A percentile compares a stretch with the other conserved stretches of the same genome.
phyloP scores from a whole-genome alignment of 1,140 invertebrate genomes.

The Ceratosolen fusciceps region DNA sequence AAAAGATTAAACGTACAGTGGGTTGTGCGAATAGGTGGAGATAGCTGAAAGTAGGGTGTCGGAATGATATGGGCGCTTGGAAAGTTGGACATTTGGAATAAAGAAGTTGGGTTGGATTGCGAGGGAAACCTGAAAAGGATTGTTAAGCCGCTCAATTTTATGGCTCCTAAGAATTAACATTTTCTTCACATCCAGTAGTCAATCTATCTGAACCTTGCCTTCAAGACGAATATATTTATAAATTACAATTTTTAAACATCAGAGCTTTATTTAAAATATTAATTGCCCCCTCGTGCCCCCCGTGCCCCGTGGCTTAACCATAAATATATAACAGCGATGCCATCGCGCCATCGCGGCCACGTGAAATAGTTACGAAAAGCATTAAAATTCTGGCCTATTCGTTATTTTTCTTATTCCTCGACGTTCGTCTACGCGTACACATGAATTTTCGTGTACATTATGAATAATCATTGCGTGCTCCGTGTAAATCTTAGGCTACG shows the following conservation, averaged over 20 bases:
- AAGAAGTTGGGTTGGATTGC: background rate
- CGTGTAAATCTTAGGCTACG: background rate
- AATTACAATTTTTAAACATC: no score
- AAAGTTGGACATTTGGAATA: constrained; percentile 5
- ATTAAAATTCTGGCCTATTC: no score
- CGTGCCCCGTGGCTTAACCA: no score
- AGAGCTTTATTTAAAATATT: background rate
- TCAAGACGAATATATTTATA: no score
- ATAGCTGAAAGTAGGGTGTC: background rate
- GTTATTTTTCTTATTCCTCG: no score
- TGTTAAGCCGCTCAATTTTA: constrained; percentile 3
- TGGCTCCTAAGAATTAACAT: background rate
- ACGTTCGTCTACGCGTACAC: no score
- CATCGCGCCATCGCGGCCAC: no score
- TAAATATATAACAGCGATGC: no score
- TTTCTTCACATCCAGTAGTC: background rate
- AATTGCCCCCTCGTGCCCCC: no score
- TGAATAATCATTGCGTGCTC: background rate
- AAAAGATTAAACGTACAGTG: background rate
- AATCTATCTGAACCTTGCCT: no score
- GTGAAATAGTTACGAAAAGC: background rate
- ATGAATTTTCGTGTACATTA: background rate
- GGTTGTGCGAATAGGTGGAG: background rate
- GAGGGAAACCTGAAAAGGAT: background rate
- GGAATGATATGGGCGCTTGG: background rate